Percentiles rank a stretch among this genome's conserved stretches.
These are phyloP conservation scores for Holcopasites calliopsidis DNA, from an alignment of 1,140 invertebrate genomes.

Conservation along the genomic window DNA sequence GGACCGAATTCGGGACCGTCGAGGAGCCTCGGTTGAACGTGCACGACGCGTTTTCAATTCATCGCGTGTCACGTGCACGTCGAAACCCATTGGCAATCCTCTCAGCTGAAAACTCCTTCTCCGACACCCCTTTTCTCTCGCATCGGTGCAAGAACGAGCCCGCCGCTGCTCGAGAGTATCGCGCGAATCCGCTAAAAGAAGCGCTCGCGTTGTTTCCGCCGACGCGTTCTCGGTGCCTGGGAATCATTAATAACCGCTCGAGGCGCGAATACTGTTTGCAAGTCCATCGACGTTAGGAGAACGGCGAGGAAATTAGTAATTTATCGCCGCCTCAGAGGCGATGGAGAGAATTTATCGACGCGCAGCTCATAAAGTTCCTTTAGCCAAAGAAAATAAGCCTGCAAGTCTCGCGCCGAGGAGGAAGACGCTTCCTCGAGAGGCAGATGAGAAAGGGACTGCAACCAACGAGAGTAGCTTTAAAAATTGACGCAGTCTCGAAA, in stretches of 20 bases:
- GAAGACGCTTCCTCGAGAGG: background rate
- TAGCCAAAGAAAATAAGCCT: constrained; percentile 22
- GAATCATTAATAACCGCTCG: constrained; percentile 34
- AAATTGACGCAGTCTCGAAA: constrained; percentile 27
- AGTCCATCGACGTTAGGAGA: constrained; percentile 41
- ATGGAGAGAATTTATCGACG: constrained; percentile 32
- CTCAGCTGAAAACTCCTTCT: background rate
- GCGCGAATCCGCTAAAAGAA: background rate
- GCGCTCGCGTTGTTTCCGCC: background rate
- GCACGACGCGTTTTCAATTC: constrained; percentile 61
- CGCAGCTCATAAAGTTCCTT: constrained; percentile 21
- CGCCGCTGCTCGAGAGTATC: too few species aligned
- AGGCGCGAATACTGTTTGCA: constrained; percentile 24
- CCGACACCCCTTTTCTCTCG: background rate
- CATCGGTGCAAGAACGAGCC: too few species aligned
- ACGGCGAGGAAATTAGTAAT: constrained; percentile 45
- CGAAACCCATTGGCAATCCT: constrained; percentile 24
- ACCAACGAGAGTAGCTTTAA: background rate
- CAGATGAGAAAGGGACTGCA: background rate
- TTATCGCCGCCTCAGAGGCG: constrained; percentile 33
- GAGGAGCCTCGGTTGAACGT: constrained; percentile 44
- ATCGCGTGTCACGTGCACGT: constrained; percentile 46
- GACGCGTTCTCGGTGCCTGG: background rate
- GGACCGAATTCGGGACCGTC: constrained; percentile 16
- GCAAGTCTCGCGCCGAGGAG: background rate